Conservation (phyloP, 2,113 vertebrate species). For the Coreoperca whiteheadi region DNA sequence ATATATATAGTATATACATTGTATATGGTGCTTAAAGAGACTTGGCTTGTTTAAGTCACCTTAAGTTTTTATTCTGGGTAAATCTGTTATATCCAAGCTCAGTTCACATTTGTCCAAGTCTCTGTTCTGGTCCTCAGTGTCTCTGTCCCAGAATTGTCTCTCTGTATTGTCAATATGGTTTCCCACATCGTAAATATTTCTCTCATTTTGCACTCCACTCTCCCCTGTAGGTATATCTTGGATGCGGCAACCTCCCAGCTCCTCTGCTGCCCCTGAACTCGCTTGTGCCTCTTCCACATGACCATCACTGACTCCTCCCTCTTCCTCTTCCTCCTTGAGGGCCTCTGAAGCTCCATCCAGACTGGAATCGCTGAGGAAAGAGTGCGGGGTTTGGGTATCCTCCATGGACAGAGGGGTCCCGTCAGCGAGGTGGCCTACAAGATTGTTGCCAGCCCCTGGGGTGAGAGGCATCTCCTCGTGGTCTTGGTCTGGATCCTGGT, state of each 20-base stretch:
- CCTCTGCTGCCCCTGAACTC: slow-evolving; percentile 26
- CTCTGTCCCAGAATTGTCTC: slow-evolving; percentile 50
- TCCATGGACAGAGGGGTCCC: slow-evolving; percentile 62
- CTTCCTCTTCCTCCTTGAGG: slow-evolving; percentile 70
- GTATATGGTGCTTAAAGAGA: too few relatives aligned
- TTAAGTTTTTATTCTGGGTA: slow-evolving; percentile 74
- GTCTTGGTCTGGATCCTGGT: slow-evolving; percentile 79
- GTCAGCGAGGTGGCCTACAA: slow-evolving; percentile 29
- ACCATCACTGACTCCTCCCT: slow-evolving; percentile 30
- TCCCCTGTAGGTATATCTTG: slow-evolving; percentile 38
- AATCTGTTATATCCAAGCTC: slow-evolving; percentile 64
- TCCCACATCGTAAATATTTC: slow-evolving; percentile 40
- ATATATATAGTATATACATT: slow-evolving; percentile 53
- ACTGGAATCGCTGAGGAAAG: slow-evolving; percentile 83
- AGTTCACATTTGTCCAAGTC: slow-evolving; percentile 73
- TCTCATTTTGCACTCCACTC: slow-evolving; percentile 36
- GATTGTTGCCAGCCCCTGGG: slow-evolving; percentile 37
- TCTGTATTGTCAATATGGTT: slow-evolving; percentile 42
- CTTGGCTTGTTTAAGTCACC: slow-evolving; percentile 33
- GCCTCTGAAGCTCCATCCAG: slow-evolving; percentile 72
- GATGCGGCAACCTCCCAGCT: slow-evolving; percentile 5
- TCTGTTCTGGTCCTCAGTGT: slow-evolving; percentile 50
- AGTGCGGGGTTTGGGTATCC: slow-evolving; percentile 72
- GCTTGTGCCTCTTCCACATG: slow-evolving; percentile 25
- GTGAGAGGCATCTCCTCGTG: slow-evolving; percentile 72